Conservation (phyloP, 2,797 vertebrate genomes). For the Hypotaenidia okinawae region DNA sequence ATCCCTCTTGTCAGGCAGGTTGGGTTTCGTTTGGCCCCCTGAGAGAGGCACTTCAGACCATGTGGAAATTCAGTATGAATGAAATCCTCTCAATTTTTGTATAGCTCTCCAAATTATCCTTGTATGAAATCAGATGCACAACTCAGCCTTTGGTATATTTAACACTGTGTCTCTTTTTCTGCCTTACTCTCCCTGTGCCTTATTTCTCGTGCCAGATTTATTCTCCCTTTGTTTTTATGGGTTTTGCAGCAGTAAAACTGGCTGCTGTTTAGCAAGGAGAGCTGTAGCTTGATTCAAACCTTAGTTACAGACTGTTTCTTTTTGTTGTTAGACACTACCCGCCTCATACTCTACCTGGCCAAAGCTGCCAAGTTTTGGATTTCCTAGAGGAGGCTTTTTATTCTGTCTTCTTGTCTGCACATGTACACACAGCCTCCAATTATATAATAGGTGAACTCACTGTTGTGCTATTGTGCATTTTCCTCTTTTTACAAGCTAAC, state of each 20-base stretch:
- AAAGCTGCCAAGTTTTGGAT: slow-evolving; percentile 81
- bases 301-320: slow-evolving; percentile 75
- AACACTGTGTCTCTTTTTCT: not conserved
- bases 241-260: slow-evolving; percentile 73
- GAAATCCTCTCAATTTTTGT: not conserved
- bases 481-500: slow-evolving; percentile 77
- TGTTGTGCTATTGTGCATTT: slow-evolving; percentile 78
- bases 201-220: slow-evolving; percentile 67
- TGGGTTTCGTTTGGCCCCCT: not conserved
- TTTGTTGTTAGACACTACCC: slow-evolving; percentile 78
- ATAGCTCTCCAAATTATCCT: slow-evolving; percentile 30
- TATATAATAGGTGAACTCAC: slow-evolving; percentile 82
- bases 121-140: slow-evolving; percentile 35
- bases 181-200: slow-evolving; percentile 45
- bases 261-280: slow-evolving; percentile 76
- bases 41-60: not conserved
- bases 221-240: slow-evolving; percentile 75
- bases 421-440: slow-evolving; percentile 80
- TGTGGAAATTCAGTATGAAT: not conserved
- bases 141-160: not conserved
- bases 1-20: not conserved
- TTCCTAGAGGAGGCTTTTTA: slow-evolving; percentile 81
- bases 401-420: slow-evolving; percentile 82
- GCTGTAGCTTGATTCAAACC: slow-evolving; percentile 75
- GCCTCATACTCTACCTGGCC: slow-evolving; percentile 78